These are phyloP conservation scores for Parapristionchus giblindavisi DNA, from an alignment of 2,888 invertebrate genomes.

Conservation along the genomic window DNA sequence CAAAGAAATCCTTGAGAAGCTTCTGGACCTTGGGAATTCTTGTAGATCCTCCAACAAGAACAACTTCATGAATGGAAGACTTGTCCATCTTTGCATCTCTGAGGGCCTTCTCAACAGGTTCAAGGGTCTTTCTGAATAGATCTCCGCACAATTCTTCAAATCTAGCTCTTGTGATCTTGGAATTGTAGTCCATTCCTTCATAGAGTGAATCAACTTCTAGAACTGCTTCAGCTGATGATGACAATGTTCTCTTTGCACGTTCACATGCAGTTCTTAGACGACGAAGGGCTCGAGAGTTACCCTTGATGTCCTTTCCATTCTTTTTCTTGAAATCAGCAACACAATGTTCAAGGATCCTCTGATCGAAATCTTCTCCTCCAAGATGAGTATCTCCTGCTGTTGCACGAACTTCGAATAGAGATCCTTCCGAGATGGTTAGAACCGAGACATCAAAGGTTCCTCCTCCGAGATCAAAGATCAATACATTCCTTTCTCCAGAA, in stretches of 20 bases:
- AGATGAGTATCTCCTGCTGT: conserved; percentile 58
- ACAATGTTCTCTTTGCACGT: conserved; percentile 77
- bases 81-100: conserved; percentile 96
- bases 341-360: conserved; percentile 70
- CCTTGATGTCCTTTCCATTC: conserved; percentile 83
- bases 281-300: conserved; percentile 87
- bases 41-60: conserved; percentile 85
- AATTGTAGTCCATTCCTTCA: conserved; percentile 94
- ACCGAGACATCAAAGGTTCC: conserved; percentile 88
- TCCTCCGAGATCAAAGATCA: conserved; percentile 64
- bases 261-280: conserved; percentile 88
- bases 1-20: conserved; percentile 83
- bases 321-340: conserved; percentile 72
- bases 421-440: conserved; percentile 94
- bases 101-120: conserved; percentile 92
- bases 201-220: conserved; percentile 91
- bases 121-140: conserved; percentile 92
- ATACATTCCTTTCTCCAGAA: conserved; percentile 57
- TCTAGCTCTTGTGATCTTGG: conserved; percentile 90
- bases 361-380: conserved; percentile 74
- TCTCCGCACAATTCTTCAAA: conserved; percentile 96
- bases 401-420: conserved; percentile 41
- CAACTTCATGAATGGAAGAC: conserved; percentile 77
- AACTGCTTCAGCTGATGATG: conserved; percentile 70
- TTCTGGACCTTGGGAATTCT: conserved; percentile 97